These are phyloP conservation scores for Eurystomus gularis DNA, from an alignment of 2,113 vertebrate genomes.

Conservation along the genomic window DNA sequence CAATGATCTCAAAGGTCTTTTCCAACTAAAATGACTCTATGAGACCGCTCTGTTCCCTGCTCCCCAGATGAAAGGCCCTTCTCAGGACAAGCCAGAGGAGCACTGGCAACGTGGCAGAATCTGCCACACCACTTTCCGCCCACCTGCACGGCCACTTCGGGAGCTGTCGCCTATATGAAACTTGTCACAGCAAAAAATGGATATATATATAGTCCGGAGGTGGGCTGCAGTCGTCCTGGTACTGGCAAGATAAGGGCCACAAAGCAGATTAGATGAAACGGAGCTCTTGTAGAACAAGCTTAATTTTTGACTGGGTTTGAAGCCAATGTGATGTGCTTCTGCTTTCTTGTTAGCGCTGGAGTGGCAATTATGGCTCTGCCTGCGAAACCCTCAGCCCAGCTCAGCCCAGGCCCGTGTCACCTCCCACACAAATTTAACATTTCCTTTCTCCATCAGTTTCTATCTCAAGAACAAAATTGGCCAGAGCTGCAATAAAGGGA, in stretches of 20 bases:
- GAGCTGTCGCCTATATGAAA: not conserved
- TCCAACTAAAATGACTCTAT: too few relatives aligned
- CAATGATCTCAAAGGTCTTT: too few relatives aligned
- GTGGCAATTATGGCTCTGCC: not conserved
- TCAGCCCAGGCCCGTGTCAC: not conserved
- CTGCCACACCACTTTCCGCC: not conserved
- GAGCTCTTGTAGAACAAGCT: not conserved
- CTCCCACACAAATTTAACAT: not conserved
- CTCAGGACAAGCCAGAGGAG: not conserved
- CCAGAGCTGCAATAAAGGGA: not conserved
- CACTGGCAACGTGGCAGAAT: not conserved
- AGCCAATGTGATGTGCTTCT: not conserved
- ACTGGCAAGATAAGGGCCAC: not conserved
- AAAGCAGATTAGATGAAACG: not conserved
- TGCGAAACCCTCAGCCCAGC: not conserved
- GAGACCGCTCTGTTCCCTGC: not conserved
- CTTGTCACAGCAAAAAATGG: not conserved
- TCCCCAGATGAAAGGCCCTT: not conserved
- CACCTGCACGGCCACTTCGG: fast-evolving
- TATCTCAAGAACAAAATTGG: not conserved
- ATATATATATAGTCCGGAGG: not conserved
- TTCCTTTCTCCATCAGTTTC: constrained; percentile 2
- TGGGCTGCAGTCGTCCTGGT: not conserved
- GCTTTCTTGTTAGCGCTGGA: not conserved
- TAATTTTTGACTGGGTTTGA: not conserved